Base-by-base conservation (phyloP, 2,888 invertebrate genomes). In the Euproctis similis region DNA sequence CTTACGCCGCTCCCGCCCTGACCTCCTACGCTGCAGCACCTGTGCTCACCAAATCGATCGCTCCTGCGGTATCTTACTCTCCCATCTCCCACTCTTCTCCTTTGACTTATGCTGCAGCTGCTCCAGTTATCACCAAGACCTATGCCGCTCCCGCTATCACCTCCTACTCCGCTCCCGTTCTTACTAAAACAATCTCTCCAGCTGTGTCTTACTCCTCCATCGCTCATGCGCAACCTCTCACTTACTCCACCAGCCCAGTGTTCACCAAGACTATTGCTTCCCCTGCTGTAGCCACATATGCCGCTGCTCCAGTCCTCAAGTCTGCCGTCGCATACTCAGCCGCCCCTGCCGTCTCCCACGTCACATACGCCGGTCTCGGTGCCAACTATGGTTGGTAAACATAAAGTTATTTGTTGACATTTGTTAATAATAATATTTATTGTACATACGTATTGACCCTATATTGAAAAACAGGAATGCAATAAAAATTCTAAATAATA, bases 331-430 rank as follows among this genome's bases (percentile, higher is more conserved):
- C 73, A 33, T 65, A 67, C 43, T 30, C 34, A 1, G 57, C 78
- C 14, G 78, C 86, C 3, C 65, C 64, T 8, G 39, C 61, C n/a
- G 48, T 59, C 25, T 43, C 58, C 44, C 51, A 35, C 24, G 48
- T 59, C 19, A 67, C 75, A 41, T 69, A 71, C 75, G 24, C 47
- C 37, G 42, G 89, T 31, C 80, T 87, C 25, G 90, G 76, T 31
- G 66, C 68, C 37, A 69, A 60, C 58, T 80, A 80, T 49, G 80
- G 76, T 28, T 80, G 80, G 80, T 78, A 58, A 65, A 42, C 17
- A 10, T n/a, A n/a, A n/a, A n/a, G n/a, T 10, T 42, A 10, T 30
- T 33, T 52, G 34, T 45, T 54, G 26, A 31, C 31, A 28, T 29
- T 34, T 30, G 32, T 31, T 31, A n/a, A n/a, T n/a, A n/a, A n/a